Evolutionary conservation across 2,797 vertebrate genomes (phyloP), one percentile per base, ranked within the genome.

Genomic region (Coranthus polyacanthus): DNA sequence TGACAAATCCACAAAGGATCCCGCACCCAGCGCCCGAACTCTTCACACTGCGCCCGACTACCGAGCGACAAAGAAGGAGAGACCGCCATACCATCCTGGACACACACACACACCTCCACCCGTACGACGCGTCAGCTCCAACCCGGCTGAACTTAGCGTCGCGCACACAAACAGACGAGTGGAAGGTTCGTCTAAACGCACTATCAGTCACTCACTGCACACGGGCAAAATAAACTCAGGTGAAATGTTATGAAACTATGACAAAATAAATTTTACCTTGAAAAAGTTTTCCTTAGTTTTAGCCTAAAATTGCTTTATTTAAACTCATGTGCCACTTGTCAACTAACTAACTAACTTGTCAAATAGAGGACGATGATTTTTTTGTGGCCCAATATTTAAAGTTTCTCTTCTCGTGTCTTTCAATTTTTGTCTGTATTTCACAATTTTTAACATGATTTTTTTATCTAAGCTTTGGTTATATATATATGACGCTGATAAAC

Each of bases 91-190:
- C 87, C 96, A 92, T 83, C 83, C 93, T 3, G 82, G 77, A 65
- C 90, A 81, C 83, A 87, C 86, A 15, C 81, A 82, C 20, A 83
- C 89, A 29, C 84, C 90, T 2, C 89, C 93, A 0, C 21, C 91
- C n/a, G 83, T 94, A 17, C 90, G 87, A 20, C 92, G 92, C 7
- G 90, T 94, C 78, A 87, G 92, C 65, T 91, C 95, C 82, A 94
- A 93, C 90, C 92, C 94, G 0, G 81, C 90, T 2, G 95, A 98
- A 69, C 82, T 90, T 13, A 83, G 84, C n/a, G 83, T 90, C 68
- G 82, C 85, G 47, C 91, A 91, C 60, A 70, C 92, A 16, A 95
- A 95, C 78, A 94, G 92, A 89, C 91, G 93, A 85, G 95, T 94
- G 79, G 96, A 98, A 93, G 97, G 96, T 98, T 94, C 11, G 79